A percentile compares a stretch with the other conserved stretches of the same genome.
These are phyloP conservation scores for Neolamprologus kungweensis DNA, from an alignment of 2,113 vertebrate genomes.

Conservation along the genomic window DNA sequence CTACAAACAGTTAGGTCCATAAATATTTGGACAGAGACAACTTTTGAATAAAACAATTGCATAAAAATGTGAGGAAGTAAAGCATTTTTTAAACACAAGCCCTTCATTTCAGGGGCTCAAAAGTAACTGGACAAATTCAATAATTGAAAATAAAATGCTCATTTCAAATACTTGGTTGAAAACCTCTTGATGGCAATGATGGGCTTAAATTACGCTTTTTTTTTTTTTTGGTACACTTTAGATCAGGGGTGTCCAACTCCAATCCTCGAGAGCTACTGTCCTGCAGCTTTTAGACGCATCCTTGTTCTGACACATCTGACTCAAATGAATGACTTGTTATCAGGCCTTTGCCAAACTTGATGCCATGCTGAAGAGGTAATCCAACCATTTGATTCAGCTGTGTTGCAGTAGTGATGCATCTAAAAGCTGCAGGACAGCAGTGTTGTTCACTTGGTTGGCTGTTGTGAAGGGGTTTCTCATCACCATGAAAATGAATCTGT, in stretches of 20 bases:
- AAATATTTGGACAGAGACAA: neutral
- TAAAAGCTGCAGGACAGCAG: neutral
- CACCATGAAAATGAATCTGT: neutral
- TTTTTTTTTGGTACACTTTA: neutral
- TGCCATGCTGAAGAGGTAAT: neutral
- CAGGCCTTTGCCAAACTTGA: neutral
- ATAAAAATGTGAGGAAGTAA: neutral
- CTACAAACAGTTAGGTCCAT: neutral
- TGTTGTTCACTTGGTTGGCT: neutral
- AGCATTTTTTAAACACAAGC: neutral
- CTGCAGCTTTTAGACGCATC: no score
- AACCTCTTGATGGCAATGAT: neutral
- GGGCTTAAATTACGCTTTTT: neutral
- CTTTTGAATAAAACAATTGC: neutral
- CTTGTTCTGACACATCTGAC: neutral
- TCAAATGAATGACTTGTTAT: neutral
- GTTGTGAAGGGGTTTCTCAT: neutral
- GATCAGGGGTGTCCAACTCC: neutral
- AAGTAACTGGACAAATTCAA: neutral
- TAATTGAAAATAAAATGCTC: neutral
- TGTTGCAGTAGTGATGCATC: rapidly evolving
- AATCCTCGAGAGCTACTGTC: neutral
- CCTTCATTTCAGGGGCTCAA: neutral
- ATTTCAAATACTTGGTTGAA: neutral
- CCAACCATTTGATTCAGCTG: neutral